Evolutionary conservation across 2,888 invertebrate genomes (phyloP).

Genomic region (Bugula neritina): DNA sequence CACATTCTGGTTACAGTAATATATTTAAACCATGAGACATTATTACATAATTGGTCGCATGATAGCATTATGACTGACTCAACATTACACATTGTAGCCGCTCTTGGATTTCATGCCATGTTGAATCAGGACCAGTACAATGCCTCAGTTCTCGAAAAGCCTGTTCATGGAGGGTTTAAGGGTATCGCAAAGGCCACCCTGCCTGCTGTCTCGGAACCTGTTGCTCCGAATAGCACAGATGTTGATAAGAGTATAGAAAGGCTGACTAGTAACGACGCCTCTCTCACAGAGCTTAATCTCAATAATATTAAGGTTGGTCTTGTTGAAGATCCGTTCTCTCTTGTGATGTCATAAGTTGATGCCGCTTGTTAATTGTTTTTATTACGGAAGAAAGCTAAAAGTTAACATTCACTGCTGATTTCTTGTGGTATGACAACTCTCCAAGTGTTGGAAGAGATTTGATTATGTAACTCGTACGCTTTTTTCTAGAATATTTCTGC

Average conservation of each 20-base stretch:
- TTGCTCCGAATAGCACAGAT: conserved; percentile 94
- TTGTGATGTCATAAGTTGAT: background rate
- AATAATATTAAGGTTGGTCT: conserved; percentile 91
- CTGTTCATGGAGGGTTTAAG: conserved; percentile 42
- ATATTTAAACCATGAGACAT: no score
- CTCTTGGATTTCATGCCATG: conserved; percentile 98
- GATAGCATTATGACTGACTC: no score
- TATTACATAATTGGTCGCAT: no score
- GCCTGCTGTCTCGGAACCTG: background rate
- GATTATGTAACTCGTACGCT: no score
- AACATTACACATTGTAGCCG: no score
- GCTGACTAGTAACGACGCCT: conserved; percentile 69
- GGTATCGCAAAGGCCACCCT: conserved; percentile 32
- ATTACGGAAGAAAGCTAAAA: no score
- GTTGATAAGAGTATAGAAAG: conserved; percentile 84
- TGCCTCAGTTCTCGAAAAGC: conserved; percentile 64
- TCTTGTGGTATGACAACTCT: no score
- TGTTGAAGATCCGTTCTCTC: background rate
- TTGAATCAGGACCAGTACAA: conserved; percentile 99
- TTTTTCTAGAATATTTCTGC: conserved; percentile 82
- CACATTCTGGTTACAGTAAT: no score
- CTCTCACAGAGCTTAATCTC: conserved; percentile 77
- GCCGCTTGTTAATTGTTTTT: no score
- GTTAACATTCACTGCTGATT: no score
- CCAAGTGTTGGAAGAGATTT: no score